phyloP scores from a whole-genome alignment of 2,888 invertebrate genomes.

The Drosophila rellima region DNA sequence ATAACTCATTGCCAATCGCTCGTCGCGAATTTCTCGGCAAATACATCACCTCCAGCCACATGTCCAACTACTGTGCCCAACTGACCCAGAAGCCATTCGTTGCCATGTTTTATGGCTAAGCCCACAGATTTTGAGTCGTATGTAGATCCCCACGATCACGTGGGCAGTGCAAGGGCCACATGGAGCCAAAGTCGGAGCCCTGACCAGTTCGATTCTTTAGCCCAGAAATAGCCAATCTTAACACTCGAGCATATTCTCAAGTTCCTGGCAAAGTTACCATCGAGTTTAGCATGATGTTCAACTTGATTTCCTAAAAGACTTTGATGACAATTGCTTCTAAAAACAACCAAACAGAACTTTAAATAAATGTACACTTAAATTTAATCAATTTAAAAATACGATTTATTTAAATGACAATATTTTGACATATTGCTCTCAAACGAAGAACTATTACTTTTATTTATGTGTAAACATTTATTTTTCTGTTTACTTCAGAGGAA shows the following conservation, averaged over 20 bases:
- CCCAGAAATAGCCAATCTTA: background rate
- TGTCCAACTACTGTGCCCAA: slow-evolving; percentile 74
- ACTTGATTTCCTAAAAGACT: background rate
- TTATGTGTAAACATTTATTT: background rate
- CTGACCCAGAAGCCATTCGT: slow-evolving; percentile 77
- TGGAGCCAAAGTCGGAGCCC: slow-evolving; percentile 16
- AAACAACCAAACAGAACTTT: too few relatives aligned
- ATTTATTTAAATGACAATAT: too few relatives aligned
- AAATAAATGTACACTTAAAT: too few relatives aligned
- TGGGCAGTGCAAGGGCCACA: slow-evolving; percentile 36
- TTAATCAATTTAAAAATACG: too few relatives aligned
- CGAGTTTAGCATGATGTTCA: background rate
- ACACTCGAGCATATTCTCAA: background rate
- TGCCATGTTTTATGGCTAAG: slow-evolving; percentile 71
- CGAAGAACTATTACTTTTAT: background rate
- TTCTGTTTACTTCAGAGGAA: background rate
- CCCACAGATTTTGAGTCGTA: slow-evolving; percentile 40
- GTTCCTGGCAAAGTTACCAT: slow-evolving; percentile 2
- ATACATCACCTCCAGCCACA: slow-evolving; percentile 42
- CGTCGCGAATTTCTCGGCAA: slow-evolving; percentile 54
- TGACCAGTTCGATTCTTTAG: slow-evolving; percentile 10
- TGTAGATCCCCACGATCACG: slow-evolving; percentile 15
- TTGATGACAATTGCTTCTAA: too few relatives aligned
- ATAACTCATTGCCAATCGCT: slow-evolving; percentile 65
- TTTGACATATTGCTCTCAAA: too few relatives aligned